Evolutionary conservation across 2,797 vertebrate genomes (phyloP), one percentile per base, ranked within the genome.

Genomic region (Garrulus glandarius): DNA sequence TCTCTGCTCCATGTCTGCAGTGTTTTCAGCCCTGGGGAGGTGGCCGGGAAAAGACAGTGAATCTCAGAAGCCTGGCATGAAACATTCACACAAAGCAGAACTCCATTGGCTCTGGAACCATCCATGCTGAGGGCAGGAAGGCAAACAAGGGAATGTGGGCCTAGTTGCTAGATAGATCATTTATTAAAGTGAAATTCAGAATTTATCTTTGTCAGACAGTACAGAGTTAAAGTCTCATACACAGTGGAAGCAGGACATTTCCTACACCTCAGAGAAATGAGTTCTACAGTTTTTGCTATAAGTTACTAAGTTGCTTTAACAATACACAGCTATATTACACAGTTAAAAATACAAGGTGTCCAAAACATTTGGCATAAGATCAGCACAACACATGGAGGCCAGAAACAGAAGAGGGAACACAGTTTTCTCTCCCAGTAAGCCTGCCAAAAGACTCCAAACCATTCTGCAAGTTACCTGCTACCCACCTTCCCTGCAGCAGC

Each of bases 101-200:
- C 55, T 30, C 56, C 37, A 3, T 0, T 3, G 19, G 72, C n/a
- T 50, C 43, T 20, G 32, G 39, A 89, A 60, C 49, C 41, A 34
- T 11, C 59, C 9, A 36, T 14, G 46, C 43, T 29, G 10, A 60
- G 47, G 63, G 59, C 86, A 84, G 77, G 84, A 92, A 90, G 57
- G 83, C 83, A 96, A 92, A 95, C 27, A 92, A 93, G 65, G 89
- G 65, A 90, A 41, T 32, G 29, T 47, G 91, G 90, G 70, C 83
- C 91, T 94, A 30, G 46, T 95, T 97, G 96, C 92, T 98, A 97
- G 98, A 98, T 98, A 98, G 98, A 98, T 98, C 89, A 95, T 99
- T 99, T 99, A 99, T 99, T 99, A 98, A 98, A 98, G 98, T 97
- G 96, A 96, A 98, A 98, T 97, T 98, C 87, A 97, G 97, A 97